Base-by-base conservation (phyloP, 2,888 invertebrate genomes). In the Erpobdella octoculata region DNA sequence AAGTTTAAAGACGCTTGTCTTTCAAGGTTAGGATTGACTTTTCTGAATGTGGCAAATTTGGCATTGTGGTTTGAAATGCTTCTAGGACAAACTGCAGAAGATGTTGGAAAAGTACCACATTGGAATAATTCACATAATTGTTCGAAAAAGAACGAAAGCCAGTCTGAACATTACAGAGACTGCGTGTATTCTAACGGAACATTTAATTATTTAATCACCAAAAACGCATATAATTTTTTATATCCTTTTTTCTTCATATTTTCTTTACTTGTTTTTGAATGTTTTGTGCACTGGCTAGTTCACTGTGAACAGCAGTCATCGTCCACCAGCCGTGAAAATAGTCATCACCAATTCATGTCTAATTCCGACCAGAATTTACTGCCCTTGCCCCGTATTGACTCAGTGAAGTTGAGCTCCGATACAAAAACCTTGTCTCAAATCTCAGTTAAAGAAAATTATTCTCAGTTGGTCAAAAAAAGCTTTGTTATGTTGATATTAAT, bases 31-130 rank as follows among this genome's bases (percentile, higher is more conserved):
- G 53, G 70, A 21, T 41, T 72, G 33, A 46, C 53, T 36, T 53
- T 72, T 61, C 70, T 70, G 25, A 25, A 33, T 5, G 70, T 38
- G 33, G 70, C 58, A 18, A 48, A 36, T 41, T 8, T 71, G 15
- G 75, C 74, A 72, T 72, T 59, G 37, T 36, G 46, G 70, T 64
- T 73, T 64, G 73, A 73, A 67, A 73, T 66, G 28, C 69, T 74
- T 46, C 48, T 74, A 31, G 66, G 62, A 36, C 70, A 71, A 53
- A 68, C 73, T 25, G 35, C 35, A 25, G 31, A 21, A 12, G 36
- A 62, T 6, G n/a, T 62, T 8, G 2, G 33, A 33, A 62, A 28
- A 6, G 5, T 1, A 35, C 31, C 33, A 9, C 9, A 28, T 21
- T 31, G n/a, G 4, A n/a, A n/a, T 8, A 33, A 62, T 35, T 8